phyloP scores from a whole-genome alignment of 2,113 vertebrate genomes.

The Pachypanchax playfairii region DNA sequence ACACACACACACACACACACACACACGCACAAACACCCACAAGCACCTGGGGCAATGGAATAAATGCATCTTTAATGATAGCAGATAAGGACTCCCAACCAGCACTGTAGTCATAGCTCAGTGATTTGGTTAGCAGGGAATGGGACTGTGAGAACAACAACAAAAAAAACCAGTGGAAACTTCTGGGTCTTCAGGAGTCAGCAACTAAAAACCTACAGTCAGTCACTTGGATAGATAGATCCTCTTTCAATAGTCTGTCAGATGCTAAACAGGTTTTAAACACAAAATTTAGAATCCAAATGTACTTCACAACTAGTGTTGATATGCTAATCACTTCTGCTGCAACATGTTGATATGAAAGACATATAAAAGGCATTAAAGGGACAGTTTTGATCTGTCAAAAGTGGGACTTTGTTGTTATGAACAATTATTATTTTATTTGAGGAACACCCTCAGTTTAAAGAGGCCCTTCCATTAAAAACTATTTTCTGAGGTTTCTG shows the following conservation, averaged over 20 bases:
- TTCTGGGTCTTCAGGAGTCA: constrained; percentile 75
- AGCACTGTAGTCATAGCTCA: constrained; percentile 80
- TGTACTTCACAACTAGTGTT: constrained; percentile 44
- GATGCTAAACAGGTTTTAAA: constrained; percentile 59
- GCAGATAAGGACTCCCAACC: constrained; percentile 81
- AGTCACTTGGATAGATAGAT: constrained; percentile 70
- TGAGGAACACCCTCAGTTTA: too few relatives aligned
- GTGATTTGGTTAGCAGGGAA: constrained; percentile 76
- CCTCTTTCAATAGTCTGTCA: constrained; percentile 61
- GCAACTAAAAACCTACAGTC: constrained; percentile 69
- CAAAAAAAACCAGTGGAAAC: constrained; percentile 78
- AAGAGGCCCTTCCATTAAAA: too few relatives aligned
- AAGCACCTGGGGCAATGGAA: constrained; percentile 76
- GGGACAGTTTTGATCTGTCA: too few relatives aligned
- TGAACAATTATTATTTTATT: too few relatives aligned
- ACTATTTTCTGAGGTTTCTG: too few relatives aligned
- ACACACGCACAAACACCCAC: constrained; percentile 57
- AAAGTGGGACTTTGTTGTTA: too few relatives aligned
- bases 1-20: constrained; percentile 29
- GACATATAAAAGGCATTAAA: constrained; percentile 34
- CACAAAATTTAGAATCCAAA: constrained; percentile 24
- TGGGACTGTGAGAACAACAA: constrained; percentile 75
- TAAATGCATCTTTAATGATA: constrained; percentile 82
- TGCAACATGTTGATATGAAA: constrained; percentile 48
- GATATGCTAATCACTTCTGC: constrained; percentile 64